Base-by-base conservation (phyloP, 2,113 vertebrate species). In the Tretioscincus oriximinensis region DNA sequence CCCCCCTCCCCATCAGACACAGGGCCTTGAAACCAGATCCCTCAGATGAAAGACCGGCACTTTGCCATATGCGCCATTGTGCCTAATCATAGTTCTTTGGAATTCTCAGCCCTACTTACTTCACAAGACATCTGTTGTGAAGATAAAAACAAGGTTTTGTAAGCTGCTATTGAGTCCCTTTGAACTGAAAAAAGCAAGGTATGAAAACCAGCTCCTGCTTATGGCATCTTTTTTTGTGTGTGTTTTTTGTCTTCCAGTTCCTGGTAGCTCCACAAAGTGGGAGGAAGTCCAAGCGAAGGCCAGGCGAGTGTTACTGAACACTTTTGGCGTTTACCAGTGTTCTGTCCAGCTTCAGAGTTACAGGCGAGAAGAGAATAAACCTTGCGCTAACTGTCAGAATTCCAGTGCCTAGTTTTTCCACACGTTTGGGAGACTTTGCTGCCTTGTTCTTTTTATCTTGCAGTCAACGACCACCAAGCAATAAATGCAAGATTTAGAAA, bases 341-440 rank as follows among this genome's bases (percentile, higher is more conserved):
- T 98, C 97, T 3, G 93, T 99, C 72, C 97, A 99, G 93, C 94
- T 99, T 81, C 97, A 98, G 94, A 97, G 95, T 22, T 96, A 96
- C 92, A 93, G 95, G 87, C 95, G 94, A 82, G 95, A 96, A 80
- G 87, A 63, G 3, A 90, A 81, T 81, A 95, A 94, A 90, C 93
- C 86, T 71, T 99, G 98, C 0, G 84, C 92, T 3, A 93, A 91
- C 84, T 99, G 98, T 91, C 95, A 95, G 86, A 93, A 89, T 81
- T 84, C 93, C 88, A 96, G 93, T 88, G 91, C 96, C 93, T 99
- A 91, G 97, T 84, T 81, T 77, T 81, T 49, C 73, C 77, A 1
- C 45, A 77, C 67, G 76, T 90, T 85, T 87, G 75, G 41, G 54
- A 87, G 90, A 89, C 81, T 89, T 41, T 88, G 84, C 90, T 92